These are phyloP conservation scores for Calypte anna DNA, from an alignment of 2,113 vertebrate species.

Conservation along the genomic window DNA sequence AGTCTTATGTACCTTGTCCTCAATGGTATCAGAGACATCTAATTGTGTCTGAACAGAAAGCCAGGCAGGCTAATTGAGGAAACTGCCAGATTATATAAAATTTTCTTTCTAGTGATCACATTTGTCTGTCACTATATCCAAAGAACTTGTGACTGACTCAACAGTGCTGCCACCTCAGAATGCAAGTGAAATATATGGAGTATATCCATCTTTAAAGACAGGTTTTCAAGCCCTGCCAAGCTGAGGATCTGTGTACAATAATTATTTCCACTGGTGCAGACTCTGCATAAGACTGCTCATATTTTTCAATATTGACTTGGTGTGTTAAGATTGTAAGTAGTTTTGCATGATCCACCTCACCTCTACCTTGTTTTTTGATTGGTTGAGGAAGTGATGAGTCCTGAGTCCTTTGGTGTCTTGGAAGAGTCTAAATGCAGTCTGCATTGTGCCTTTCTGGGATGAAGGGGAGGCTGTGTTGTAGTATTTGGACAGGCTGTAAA, in stretches of 20 bases:
- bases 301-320: not conserved
- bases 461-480: fast-evolving
- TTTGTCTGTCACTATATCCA: not conserved
- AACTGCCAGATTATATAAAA: not conserved
- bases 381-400: not conserved
- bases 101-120: not conserved
- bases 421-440: not conserved
- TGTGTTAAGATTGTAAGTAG: not conserved
- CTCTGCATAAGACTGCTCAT: not conserved
- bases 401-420: not conserved
- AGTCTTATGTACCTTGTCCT: not conserved
- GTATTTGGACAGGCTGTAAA: not conserved
- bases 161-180: not conserved
- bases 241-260: not conserved
- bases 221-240: not conserved
- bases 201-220: not conserved
- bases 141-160: not conserved
- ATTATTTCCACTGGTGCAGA: not conserved
- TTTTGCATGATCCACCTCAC: not conserved
- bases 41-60: not conserved
- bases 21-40: not conserved
- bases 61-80: not conserved
- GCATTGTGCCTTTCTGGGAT: not conserved
- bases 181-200: not conserved
- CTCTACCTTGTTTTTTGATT: not conserved